A percentile compares a stretch with the other conserved stretches of the same genome.
These are phyloP conservation scores for Argentina silus DNA, from an alignment of 2,797 vertebrate species.

Conservation along the genomic window DNA sequence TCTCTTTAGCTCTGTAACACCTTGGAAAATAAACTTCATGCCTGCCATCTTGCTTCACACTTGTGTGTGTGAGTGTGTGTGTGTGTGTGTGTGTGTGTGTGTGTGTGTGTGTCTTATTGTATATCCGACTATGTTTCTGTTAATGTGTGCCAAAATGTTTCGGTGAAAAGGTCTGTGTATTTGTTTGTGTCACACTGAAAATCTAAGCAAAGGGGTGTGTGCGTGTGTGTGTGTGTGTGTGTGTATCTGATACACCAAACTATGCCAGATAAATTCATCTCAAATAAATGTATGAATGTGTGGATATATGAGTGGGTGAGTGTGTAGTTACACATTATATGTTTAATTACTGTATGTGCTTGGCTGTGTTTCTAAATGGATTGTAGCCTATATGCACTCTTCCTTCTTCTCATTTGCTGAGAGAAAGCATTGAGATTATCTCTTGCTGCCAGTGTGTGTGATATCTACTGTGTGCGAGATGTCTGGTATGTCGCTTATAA, in stretches of 20 bases:
- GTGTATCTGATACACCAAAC: background rate
- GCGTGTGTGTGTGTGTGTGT: background rate
- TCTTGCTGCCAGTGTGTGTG: conserved; percentile 49
- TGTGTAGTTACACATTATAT: no score
- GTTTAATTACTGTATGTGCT: background rate
- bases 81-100: conserved; percentile 19
- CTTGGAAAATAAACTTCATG: conserved; percentile 57
- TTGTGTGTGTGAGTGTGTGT: conserved; percentile 16
- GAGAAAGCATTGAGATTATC: conserved; percentile 53
- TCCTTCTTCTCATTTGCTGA: conserved; percentile 26
- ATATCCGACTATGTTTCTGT: background rate
- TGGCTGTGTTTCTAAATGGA: conserved; percentile 42
- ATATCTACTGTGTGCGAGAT: conserved; percentile 34
- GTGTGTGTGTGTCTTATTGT: conserved; percentile 7
- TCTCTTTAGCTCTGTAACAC: conserved; percentile 57
- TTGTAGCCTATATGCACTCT: conserved; percentile 46
- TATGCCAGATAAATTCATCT: background rate
- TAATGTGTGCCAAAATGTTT: no score
- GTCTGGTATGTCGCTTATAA: conserved; percentile 59
- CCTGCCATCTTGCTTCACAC: conserved; percentile 50
- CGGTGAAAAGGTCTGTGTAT: no score
- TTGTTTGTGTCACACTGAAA: no score
- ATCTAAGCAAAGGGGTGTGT: background rate
- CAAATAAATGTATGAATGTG: background rate
- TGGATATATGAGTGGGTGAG: conserved; percentile 11